A percentile compares a stretch with the other conserved stretches of the same genome.
Conservation (phyloP, 2,888 invertebrate species). For the Luffia ferchaultella region DNA sequence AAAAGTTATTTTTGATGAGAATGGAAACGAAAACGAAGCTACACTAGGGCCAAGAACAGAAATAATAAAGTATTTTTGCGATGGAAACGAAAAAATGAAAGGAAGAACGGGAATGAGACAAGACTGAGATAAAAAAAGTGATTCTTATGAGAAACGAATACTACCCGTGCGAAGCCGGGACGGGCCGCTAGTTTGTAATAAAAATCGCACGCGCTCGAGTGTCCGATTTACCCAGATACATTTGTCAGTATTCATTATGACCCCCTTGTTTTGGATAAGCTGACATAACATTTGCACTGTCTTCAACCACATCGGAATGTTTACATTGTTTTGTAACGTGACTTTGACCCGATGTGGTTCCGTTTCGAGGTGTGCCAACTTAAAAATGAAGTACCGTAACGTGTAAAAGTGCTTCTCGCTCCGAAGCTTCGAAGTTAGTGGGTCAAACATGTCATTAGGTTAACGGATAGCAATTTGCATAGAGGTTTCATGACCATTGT, state of each 20-base stretch:
- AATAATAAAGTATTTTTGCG: too few relatives aligned
- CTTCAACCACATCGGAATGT: neutral
- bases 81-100: too few relatives aligned
- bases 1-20: too few relatives aligned
- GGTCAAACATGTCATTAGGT: conserved; percentile 55
- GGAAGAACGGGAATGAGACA: too few relatives aligned
- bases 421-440: conserved; percentile 38
- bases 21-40: too few relatives aligned
- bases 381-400: conserved; percentile 47
- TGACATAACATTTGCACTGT: neutral
- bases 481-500: conserved; percentile 9
- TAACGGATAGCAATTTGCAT: conserved; percentile 48
- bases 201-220: neutral
- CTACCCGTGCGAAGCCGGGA: too few relatives aligned
- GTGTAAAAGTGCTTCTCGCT: conserved; percentile 37
- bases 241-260: neutral
- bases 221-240: conserved; percentile 9
- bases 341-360: conserved; percentile 50
- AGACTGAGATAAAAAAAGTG: too few relatives aligned
- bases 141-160: too few relatives aligned
- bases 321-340: conserved; percentile 24
- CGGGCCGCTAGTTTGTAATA: neutral
- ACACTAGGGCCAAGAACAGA: too few relatives aligned
- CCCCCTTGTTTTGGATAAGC: neutral
- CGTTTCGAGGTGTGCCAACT: conserved; percentile 39